Conservation (phyloP, 1,140 invertebrate genomes). For the Sogatella furcifera region DNA sequence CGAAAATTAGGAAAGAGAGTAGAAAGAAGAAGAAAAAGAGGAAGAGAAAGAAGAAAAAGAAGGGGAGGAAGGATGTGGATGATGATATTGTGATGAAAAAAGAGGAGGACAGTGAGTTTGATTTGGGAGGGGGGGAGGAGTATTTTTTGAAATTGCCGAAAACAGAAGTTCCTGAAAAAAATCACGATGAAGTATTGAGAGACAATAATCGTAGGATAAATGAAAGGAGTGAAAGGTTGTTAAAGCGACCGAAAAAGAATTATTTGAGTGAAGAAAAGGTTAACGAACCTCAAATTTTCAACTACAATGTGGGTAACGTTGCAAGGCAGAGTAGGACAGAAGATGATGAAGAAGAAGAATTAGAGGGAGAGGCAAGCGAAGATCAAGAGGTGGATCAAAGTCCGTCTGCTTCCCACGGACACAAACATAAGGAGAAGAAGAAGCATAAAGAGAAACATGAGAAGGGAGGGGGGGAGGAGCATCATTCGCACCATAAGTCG, state of each 20-base stretch:
- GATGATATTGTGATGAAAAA: background rate
- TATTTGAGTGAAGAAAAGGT: slow-evolving; percentile 5
- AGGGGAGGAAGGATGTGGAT: background rate
- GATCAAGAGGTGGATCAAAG: slow-evolving; percentile 1
- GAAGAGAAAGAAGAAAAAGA: background rate
- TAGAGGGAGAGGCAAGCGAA: too few relatives aligned
- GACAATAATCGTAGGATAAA: background rate
- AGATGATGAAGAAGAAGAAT: too few relatives aligned
- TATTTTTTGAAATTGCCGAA: background rate
- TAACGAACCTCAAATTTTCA: background rate
- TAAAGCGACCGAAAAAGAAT: slow-evolving; percentile 13
- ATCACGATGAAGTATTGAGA: slow-evolving; percentile 1
- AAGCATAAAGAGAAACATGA: slow-evolving; percentile 21
- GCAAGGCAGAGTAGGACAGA: too few relatives aligned
- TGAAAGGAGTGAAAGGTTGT: background rate
- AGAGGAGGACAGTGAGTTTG: background rate
- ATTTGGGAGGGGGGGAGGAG: slow-evolving; percentile 1
- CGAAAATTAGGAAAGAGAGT: background rate
- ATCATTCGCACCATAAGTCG: slow-evolving; percentile 27
- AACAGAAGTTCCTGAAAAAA: background rate
- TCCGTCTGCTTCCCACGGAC: slow-evolving; percentile 4
- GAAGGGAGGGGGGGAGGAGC: slow-evolving; percentile 28
- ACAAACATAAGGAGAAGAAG: slow-evolving; percentile 10
- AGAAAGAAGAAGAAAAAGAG: background rate
- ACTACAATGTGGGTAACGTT: background rate